Base-by-base conservation (phyloP, 2,797 vertebrate species). In the Chaunax sp. region DNA sequence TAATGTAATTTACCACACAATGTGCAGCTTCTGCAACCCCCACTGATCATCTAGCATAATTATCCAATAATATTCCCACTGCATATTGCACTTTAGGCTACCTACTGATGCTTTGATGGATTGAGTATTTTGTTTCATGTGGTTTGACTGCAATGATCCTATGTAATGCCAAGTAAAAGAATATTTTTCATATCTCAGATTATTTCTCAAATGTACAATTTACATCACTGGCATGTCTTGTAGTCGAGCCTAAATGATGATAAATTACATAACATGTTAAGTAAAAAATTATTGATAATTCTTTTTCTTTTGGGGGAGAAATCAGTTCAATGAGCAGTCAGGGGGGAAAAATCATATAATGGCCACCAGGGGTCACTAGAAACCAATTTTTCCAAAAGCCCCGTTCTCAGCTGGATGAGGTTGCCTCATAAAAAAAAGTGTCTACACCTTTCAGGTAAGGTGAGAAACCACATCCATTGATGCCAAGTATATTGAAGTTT, bases 281-380 rank as follows among this genome's bases (percentile, higher is more conserved):
- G 45, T 25, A 2, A 1, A 30, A n/a, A 10, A 22, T 20, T 12
- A 2, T 4, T 37, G 10, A 4, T 23, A 35, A 9, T 40, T 4
- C 5, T 11, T 10, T 18, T 53, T 46, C 12, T 8, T 5, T n/a
- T n/a, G n/a, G n/a, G n/a, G n/a, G 5, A 26, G 43, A 18, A n/a
- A 43, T 18, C 5, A n/a, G 8, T 12, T 20, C 8, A 7, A 15
- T 10, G 6, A 33, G 37, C 14, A 1, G 6, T 5, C 4, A 30
- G 2, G 22, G 55, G 2, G 22, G 55, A 15, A 6, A 23, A 37
- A 26, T 13, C n/a, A n/a, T 0, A 10, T 26, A 1, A 12, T 58
- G 13, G 5, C 87, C 90, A 80, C 80, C 58, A 87, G 88, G 70
- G 2, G 89, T 80, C 90, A 64, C 83, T 53, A 83, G 30, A 84